Base-by-base conservation (phyloP, 2,888 invertebrate species). In the Caprella mutica region DNA sequence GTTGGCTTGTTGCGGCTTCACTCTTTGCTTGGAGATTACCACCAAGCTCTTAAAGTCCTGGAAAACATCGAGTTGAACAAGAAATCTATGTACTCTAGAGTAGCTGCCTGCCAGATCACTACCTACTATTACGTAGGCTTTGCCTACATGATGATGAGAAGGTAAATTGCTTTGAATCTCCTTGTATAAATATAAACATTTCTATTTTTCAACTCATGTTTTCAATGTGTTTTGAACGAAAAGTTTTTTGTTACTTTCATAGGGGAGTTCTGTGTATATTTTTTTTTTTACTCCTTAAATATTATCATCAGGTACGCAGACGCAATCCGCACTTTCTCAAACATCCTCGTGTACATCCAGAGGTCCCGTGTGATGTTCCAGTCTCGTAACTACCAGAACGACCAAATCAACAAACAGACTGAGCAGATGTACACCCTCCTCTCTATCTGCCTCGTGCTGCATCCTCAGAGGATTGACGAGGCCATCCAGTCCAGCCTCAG, bases 91-190 rank as follows among this genome's bases (percentile, higher is more conserved):
- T 91, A 89, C 72, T 87, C 91, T 0, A 88, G 90, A 69, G 96
- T 98, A 61, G 96, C 97, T 3, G 94, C 96, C 4, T 98, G 98
- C 72, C 93, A 96, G 73, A 96, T 98, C 68, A 93, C 97, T 5
- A 96, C 96, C 0, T 94, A 94, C 1, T 99, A 98, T 73, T 98
- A 97, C 72, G 97, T 98, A 27, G 98, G 97, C 1, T 98, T 98
- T 72, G 94, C 93, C 1, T 98, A 98, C 75, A 90, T 98, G 88
- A 98, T 98, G 97, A 98, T 97, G 97, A 81, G 97, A 26, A 83
- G 96, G n/a, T n/a, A n/a, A n/a, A n/a, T n/a, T n/a, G n/a, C n/a
- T n/a, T n/a, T n/a, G n/a, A n/a, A n/a, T n/a, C n/a, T n/a, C n/a
- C n/a, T n/a, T n/a, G n/a, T n/a, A n/a, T n/a, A n/a, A n/a, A n/a